These are phyloP conservation scores for cat (Felis catus) DNA, from an alignment of 2,113 vertebrate species.

Conservation along the genomic window DNA sequence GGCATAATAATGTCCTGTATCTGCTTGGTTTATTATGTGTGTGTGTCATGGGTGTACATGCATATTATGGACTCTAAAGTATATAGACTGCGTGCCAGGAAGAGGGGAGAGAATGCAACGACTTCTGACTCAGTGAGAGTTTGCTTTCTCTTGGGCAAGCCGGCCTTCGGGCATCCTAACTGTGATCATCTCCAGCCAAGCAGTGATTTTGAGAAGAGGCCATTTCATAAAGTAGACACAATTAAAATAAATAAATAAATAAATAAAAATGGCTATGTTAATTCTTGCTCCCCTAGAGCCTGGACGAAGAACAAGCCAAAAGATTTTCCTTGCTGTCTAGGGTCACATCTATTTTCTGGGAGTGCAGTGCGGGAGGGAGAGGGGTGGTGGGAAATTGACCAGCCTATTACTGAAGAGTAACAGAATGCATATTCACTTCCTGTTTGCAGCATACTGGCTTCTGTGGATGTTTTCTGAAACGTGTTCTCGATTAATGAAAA, in stretches of 20 bases:
- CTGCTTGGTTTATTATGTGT: slow-evolving; percentile 58
- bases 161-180: neutral
- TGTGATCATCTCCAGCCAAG: neutral
- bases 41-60: slow-evolving; percentile 64
- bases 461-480: neutral
- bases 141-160: neutral
- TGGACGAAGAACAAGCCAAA: neutral
- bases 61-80: slow-evolving; percentile 67
- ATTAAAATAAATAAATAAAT: neutral
- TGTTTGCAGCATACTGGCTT: neutral
- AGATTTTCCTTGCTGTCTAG: neutral
- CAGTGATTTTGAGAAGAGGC: neutral
- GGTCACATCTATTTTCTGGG: neutral
- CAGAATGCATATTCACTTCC: neutral
- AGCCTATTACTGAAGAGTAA: neutral
- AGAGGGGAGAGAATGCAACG: neutral
- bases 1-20: slow-evolving; percentile 63
- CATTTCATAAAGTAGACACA: neutral
- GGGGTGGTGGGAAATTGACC: neutral
- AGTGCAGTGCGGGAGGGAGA: rapidly evolving
- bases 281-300: neutral
- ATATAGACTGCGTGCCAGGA: neutral
- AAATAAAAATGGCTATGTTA: neutral
- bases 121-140: slow-evolving; percentile 25
- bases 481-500: neutral